Conservation (phyloP, 2,888 invertebrate species). For the Ecliptopera silaceata region DNA sequence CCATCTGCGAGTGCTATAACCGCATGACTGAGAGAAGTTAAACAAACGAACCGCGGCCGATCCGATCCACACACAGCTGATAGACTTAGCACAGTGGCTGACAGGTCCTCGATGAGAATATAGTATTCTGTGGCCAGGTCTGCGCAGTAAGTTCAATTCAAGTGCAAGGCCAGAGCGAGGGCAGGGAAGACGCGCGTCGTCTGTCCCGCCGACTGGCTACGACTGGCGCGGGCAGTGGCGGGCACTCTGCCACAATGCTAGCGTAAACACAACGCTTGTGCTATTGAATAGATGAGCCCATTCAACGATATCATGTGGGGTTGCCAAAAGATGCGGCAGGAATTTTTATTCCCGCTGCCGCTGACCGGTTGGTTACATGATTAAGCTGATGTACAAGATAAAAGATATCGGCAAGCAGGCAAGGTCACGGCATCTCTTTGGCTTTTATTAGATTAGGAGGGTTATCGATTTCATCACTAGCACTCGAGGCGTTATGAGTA, state of each 20-base stretch:
- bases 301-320: constrained; percentile 18
- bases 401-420: constrained; percentile 3
- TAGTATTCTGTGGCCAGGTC: constrained; percentile 28
- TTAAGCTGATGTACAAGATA: constrained; percentile 7
- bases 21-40: constrained; percentile 63
- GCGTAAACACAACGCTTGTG: constrained; percentile 44
- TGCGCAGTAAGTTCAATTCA: constrained; percentile 42
- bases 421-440: constrained; percentile 7
- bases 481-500: not conserved
- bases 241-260: constrained; percentile 46
- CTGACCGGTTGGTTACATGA: constrained; percentile 15
- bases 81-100: constrained; percentile 15
- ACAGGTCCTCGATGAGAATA: too few species aligned
- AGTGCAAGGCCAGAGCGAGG: constrained; percentile 50
- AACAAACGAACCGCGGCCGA: constrained; percentile 17
- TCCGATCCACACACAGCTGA: constrained; percentile 42
- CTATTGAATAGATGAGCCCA: constrained; percentile 24
- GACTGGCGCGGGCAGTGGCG: constrained; percentile 34
- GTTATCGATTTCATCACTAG: not conserved
- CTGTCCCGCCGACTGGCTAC: constrained; percentile 24
- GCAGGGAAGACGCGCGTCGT: constrained; percentile 17
- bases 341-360: constrained; percentile 12
- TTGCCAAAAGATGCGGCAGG: constrained; percentile 22
- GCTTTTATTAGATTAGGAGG: not conserved
- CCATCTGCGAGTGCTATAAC: constrained; percentile 68